These are phyloP conservation scores for Agrilus planipennis DNA, from an alignment of 1,140 invertebrate species.

Conservation along the genomic window DNA sequence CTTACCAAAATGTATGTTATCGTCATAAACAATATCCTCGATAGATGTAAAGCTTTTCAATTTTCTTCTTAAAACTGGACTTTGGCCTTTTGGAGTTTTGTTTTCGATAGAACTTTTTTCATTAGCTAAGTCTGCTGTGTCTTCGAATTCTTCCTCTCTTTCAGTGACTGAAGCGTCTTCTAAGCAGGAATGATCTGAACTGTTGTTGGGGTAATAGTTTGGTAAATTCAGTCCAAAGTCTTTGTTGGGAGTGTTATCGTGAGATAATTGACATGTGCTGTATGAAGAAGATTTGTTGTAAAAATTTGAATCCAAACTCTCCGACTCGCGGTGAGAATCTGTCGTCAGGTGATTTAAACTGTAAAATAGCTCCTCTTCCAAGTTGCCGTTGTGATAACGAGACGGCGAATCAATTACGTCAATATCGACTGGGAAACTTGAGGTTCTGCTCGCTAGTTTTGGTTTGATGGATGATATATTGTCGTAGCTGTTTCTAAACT, in stretches of 20 bases:
- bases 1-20: conserved; percentile 4
- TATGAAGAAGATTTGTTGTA: conserved; percentile 37
- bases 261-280: conserved; percentile 15
- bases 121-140: not conserved
- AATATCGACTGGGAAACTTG: no score
- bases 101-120: no score
- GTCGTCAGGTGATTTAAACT: not conserved
- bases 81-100: no score
- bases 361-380: not conserved
- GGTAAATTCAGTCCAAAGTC: conserved; percentile 28
- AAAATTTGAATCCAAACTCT: conserved; percentile 52
- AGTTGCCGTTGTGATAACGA: no score
- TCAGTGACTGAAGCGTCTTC: conserved; percentile 30
- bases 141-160: not conserved
- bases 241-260: conserved; percentile 15
- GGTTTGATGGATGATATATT: no score
- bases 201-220: conserved; percentile 33
- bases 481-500: no score
- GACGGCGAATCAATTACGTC: no score
- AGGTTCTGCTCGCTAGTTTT: no score
- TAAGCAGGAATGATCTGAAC: conserved; percentile 36
- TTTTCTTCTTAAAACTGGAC: not conserved
- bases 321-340: conserved; percentile 43
- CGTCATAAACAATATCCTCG: conserved; percentile 27
- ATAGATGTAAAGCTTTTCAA: conserved; percentile 6